Percentiles rank a stretch among this genome's conserved stretches.
Conservation (phyloP, 2,113 vertebrate species). For the Stigmatopora nigra region DNA sequence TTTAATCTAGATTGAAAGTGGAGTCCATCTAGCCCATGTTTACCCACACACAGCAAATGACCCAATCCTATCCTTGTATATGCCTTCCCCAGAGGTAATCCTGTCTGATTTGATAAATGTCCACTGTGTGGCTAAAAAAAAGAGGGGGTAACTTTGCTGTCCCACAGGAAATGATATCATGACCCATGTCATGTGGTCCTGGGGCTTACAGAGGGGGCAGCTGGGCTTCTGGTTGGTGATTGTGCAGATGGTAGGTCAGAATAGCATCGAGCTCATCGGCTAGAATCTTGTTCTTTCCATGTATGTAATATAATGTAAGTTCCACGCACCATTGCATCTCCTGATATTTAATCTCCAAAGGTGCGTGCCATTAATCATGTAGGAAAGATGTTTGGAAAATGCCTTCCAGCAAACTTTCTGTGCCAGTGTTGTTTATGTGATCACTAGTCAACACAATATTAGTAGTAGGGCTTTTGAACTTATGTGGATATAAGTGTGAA, state of each 20-base stretch:
- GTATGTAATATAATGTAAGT: conserved; percentile 12
- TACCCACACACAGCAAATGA: conserved; percentile 57
- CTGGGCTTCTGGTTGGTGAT: conserved; percentile 52
- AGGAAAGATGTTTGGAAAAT: conserved; percentile 41
- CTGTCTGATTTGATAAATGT: conserved; percentile 69
- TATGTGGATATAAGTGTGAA: neutral
- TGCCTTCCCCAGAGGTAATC: conserved; percentile 55
- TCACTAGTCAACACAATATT: conserved; percentile 45
- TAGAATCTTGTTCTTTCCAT: conserved; percentile 36
- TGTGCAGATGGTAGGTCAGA: conserved; percentile 61
- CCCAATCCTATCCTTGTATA: conserved; percentile 54
- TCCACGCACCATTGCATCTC: conserved; percentile 28
- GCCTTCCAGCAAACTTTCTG: conserved; percentile 44
- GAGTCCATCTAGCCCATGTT: conserved; percentile 39
- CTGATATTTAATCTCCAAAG: conserved; percentile 15
- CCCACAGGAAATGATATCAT: conserved; percentile 72
- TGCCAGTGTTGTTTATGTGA: conserved; percentile 59
- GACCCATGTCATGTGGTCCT: conserved; percentile 61
- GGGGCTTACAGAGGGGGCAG: conserved; percentile 30
- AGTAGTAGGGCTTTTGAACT: conserved; percentile 25
- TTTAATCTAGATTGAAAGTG: conserved; percentile 72
- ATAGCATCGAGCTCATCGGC: conserved; percentile 68
- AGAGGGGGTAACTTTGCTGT: conserved; percentile 60
- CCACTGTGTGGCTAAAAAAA: conserved; percentile 50
- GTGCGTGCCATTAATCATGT: conserved; percentile 61